These are phyloP conservation scores for Epinotia brunnichana DNA, from an alignment of 2,888 invertebrate species.

Conservation along the genomic window DNA sequence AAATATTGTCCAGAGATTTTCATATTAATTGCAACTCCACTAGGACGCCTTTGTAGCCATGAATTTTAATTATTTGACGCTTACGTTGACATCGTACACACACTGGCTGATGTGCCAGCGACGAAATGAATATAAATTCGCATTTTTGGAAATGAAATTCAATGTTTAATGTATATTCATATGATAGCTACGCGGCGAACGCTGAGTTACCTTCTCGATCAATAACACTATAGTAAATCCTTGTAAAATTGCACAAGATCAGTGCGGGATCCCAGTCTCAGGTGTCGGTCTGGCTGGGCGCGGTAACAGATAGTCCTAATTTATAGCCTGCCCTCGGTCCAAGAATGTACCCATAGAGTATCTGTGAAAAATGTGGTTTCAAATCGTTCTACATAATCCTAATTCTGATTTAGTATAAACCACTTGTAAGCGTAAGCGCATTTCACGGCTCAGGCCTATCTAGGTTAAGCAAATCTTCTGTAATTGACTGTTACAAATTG, in stretches of 20 bases:
- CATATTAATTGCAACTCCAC: constrained; percentile 73
- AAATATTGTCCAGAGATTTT: constrained; percentile 76
- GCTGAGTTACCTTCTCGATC: constrained; percentile 25
- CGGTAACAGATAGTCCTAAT: constrained; percentile 44
- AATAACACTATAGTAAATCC: constrained; percentile 38
- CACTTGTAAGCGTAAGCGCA: constrained; percentile 32
- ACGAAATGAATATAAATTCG: constrained; percentile 28
- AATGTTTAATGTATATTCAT: background rate
- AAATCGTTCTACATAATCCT: constrained; percentile 27
- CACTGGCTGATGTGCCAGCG: constrained; percentile 35
- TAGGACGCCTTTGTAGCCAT: constrained; percentile 65
- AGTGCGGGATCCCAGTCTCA: constrained; percentile 39
- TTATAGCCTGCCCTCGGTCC: constrained; percentile 40
- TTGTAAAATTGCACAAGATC: constrained; percentile 40
- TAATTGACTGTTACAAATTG: constrained; percentile 62
- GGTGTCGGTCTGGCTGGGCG: constrained; percentile 36
- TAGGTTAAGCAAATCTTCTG: constrained; percentile 53
- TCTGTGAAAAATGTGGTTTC: constrained; percentile 36
- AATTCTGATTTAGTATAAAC: constrained; percentile 33
- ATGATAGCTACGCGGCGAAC: background rate
- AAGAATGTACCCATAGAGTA: constrained; percentile 35
- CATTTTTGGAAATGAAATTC: constrained; percentile 11
- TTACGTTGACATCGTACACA: constrained; percentile 47
- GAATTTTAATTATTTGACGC: constrained; percentile 68
- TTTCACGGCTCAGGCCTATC: constrained; percentile 42